These are phyloP conservation scores for Synanceia verrucosa DNA, from an alignment of 2,797 vertebrate genomes.

Conservation along the genomic window DNA sequence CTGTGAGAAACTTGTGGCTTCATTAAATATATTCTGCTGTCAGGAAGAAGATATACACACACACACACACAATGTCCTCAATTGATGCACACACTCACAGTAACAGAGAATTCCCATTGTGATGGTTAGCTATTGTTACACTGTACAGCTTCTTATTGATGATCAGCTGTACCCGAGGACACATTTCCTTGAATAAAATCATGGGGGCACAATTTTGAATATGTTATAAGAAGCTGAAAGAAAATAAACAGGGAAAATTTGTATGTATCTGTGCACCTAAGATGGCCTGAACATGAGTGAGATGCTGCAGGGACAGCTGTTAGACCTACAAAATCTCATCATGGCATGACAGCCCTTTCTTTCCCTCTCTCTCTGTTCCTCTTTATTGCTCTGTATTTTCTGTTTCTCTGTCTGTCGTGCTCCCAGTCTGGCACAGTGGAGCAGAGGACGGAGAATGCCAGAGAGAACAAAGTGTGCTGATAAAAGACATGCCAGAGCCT, in stretches of 20 bases:
- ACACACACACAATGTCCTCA: too few relatives aligned
- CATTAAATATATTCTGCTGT: conserved; percentile 31
- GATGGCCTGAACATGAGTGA: not conserved
- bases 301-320: conserved; percentile 12
- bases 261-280: not conserved
- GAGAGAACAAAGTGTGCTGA: conserved; percentile 65
- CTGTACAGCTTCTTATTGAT: not conserved
- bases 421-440: conserved; percentile 48
- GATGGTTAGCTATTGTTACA: not conserved
- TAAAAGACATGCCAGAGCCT: conserved; percentile 63
- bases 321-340: conserved; percentile 10
- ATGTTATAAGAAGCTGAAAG: not conserved
- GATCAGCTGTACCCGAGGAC: not conserved
- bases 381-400: conserved; percentile 44
- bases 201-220: not conserved
- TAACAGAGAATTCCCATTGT: not conserved
- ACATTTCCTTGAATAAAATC: conserved; percentile 11
- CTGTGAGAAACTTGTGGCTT: conserved; percentile 42
- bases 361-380: conserved; percentile 12
- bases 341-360: conserved; percentile 32
- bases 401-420: conserved; percentile 38
- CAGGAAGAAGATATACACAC: conserved; percentile 12
- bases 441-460: conserved; percentile 51
- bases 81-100: conserved; percentile 2
- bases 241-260: not conserved